Evolutionary conservation across 2,888 invertebrate genomes (phyloP).

Genomic region (Pecten maximus): DNA sequence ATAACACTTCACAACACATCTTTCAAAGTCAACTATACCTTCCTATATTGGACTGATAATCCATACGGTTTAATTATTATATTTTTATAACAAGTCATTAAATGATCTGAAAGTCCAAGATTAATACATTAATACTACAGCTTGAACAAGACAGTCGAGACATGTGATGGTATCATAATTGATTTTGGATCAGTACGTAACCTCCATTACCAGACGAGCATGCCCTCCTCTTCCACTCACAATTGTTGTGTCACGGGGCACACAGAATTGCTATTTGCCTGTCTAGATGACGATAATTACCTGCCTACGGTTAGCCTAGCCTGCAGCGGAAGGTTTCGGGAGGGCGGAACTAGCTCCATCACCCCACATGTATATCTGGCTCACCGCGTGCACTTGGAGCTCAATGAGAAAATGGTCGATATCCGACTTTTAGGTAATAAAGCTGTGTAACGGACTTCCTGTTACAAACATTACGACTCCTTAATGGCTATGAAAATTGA

Average conservation of each 20-base stretch:
- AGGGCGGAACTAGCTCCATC: background rate
- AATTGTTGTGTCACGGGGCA: background rate
- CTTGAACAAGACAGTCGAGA: background rate
- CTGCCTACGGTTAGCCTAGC: background rate
- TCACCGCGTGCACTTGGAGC: background rate
- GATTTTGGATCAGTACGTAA: constrained; percentile 11
- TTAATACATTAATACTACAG: too few relatives aligned
- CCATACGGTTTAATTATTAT: too few relatives aligned
- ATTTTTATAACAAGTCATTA: too few relatives aligned
- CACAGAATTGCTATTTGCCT: background rate
- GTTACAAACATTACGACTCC: background rate
- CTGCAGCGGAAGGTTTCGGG: background rate
- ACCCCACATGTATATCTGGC: background rate
- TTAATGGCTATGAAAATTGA: constrained; percentile 4
- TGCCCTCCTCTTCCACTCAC: constrained; percentile 11
- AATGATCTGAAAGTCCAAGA: too few relatives aligned
- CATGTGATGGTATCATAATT: background rate
- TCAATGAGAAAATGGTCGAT: constrained; percentile 18
- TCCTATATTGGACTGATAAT: too few relatives aligned
- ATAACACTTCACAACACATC: too few relatives aligned
- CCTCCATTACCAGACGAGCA: background rate
- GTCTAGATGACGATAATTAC: background rate
- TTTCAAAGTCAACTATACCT: too few relatives aligned
- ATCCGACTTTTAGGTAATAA: background rate
- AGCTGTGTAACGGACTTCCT: background rate